Conservation (phyloP, 2,113 vertebrate genomes). For the Alethe castanea region DNA sequence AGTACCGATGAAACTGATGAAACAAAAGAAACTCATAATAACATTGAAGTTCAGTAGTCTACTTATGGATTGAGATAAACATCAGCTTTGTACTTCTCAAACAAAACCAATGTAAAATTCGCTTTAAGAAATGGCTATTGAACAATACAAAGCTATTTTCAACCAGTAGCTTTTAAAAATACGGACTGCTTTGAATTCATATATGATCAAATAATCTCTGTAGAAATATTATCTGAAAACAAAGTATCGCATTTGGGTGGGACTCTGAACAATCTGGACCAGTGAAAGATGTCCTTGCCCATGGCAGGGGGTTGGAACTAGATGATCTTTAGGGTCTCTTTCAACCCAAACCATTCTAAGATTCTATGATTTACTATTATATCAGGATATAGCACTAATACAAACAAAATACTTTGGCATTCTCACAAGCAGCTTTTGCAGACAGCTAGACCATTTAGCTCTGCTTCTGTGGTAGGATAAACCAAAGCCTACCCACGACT, state of each 20-base stretch:
- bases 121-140: not conserved
- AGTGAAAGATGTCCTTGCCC: not conserved
- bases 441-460: not conserved
- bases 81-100: not conserved
- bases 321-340: not conserved
- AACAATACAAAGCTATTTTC: not conserved
- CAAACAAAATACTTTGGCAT: not conserved
- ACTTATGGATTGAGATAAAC: not conserved
- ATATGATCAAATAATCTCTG: not conserved
- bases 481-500: not conserved
- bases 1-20: not conserved
- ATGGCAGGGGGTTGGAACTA: not conserved
- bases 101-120: not conserved
- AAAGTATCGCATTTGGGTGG: not conserved
- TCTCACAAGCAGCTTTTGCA: not conserved
- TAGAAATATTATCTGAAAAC: not conserved
- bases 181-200: not conserved
- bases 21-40: not conserved
- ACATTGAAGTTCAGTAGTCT: not conserved
- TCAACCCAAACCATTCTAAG: not conserved
- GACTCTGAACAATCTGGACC: not conserved
- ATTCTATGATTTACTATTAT: not conserved
- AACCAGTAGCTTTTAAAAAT: not conserved
- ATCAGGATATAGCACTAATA: not conserved
- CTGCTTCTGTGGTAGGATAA: not conserved